Evolutionary conservation across 1,140 invertebrate species (phyloP).

Genomic region (Drosophila serrata): DNA sequence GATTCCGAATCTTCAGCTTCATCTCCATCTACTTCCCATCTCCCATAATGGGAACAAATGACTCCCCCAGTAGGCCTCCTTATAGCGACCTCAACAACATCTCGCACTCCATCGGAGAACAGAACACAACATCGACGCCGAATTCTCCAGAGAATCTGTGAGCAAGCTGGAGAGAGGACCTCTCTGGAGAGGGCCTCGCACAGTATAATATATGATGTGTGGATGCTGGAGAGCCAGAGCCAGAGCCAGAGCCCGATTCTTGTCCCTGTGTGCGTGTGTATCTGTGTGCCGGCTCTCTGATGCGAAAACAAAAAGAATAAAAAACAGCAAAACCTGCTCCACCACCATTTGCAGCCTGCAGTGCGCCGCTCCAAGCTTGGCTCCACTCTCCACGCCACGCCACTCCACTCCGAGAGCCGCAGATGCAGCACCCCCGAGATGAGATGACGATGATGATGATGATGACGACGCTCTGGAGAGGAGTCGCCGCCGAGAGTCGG

Average conservation of each 20-base stretch:
- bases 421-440: constrained; percentile 45
- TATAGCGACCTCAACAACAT: constrained; percentile 52
- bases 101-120: constrained; percentile 32
- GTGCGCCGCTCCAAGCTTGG: constrained; percentile 46
- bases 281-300: constrained; percentile 61
- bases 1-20: constrained; percentile 11
- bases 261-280: constrained; percentile 24
- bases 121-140: constrained; percentile 39
- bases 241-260: constrained; percentile 14
- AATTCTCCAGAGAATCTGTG: constrained; percentile 73
- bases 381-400: constrained; percentile 5
- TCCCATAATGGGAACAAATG: constrained; percentile 48
- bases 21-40: constrained; percentile 8
- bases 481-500: constrained; percentile 36
- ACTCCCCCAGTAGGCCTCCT: constrained; percentile 46
- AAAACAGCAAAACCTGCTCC: constrained; percentile 65
- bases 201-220: constrained; percentile 58
- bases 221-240: constrained; percentile 49
- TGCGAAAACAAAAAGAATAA: constrained; percentile 40
- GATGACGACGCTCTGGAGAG: constrained; percentile 29
- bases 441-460: constrained; percentile 43
- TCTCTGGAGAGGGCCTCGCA: constrained; percentile 44
- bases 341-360: constrained; percentile 81
- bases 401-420: constrained; percentile 41
- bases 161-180: constrained; percentile 16